A percentile compares a stretch with the other conserved stretches of the same genome.
phyloP scores from a whole-genome alignment of 2,113 vertebrate genomes.

The Caretta caretta region DNA sequence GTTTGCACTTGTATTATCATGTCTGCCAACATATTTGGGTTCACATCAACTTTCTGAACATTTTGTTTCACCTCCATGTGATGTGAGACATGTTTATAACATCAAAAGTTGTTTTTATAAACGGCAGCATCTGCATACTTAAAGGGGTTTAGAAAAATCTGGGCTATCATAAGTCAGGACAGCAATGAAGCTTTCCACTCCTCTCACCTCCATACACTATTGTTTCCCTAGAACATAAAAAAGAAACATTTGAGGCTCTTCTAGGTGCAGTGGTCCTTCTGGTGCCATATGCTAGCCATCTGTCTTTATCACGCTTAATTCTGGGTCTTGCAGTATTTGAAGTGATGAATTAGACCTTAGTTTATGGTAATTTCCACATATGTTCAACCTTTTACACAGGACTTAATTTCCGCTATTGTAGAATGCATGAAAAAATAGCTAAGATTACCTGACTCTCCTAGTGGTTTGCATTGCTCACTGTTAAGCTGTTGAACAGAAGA shows the following conservation, averaged over 20 bases:
- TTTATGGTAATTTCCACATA: slow-evolving; percentile 28
- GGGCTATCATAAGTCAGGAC: not conserved
- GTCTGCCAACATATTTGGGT: slow-evolving; percentile 4
- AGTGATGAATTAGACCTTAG: slow-evolving; percentile 35
- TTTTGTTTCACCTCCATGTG: not conserved
- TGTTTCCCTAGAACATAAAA: not conserved
- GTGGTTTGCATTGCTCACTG: not conserved
- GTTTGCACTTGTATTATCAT: slow-evolving; percentile 19
- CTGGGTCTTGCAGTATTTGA: slow-evolving; percentile 16
- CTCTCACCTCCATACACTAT: not conserved
- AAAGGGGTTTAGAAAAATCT: not conserved
- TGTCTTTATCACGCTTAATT: slow-evolving; percentile 53
- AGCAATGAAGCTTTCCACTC: not conserved
- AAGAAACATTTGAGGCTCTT: slow-evolving; percentile 11
- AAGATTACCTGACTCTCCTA: not conserved
- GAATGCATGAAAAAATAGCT: not conserved
- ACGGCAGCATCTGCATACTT: not conserved
- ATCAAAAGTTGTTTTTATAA: not conserved
- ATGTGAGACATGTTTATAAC: not conserved
- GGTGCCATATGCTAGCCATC: slow-evolving; percentile 45
- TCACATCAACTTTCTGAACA: slow-evolving; percentile 40
- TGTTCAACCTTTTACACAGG: not conserved
- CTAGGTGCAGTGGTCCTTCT: slow-evolving; percentile 37
- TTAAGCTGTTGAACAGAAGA: not conserved
- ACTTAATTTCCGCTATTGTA: not conserved